A percentile compares a stretch with the other conserved stretches of the same genome.
These are phyloP conservation scores for Parauchenoglanis ngamensis DNA, from an alignment of 2,797 vertebrate genomes.

Conservation along the genomic window DNA sequence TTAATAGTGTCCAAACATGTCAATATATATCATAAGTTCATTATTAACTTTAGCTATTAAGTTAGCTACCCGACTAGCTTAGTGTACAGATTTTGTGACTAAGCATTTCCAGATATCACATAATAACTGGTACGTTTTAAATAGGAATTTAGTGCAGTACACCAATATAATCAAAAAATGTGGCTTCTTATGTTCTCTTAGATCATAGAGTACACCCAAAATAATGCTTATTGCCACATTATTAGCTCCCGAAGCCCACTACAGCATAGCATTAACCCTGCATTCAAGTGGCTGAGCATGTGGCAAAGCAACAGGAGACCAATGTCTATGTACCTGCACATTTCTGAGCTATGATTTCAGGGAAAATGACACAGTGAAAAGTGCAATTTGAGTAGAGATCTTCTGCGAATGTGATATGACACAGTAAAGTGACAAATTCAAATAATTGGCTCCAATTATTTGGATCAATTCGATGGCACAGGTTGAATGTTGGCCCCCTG, in stretches of 20 bases:
- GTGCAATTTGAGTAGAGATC: not conserved
- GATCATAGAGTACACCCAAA: not conserved
- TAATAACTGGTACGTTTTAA: not conserved
- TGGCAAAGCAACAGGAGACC: not conserved
- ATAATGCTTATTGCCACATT: not conserved
- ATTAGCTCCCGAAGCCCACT: not conserved
- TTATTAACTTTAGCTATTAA: not conserved
- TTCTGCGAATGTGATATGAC: not conserved
- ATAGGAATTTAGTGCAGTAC: not conserved
- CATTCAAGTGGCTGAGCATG: too few species aligned
- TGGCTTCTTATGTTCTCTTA: not conserved
- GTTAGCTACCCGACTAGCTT: not conserved
- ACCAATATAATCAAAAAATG: not conserved
- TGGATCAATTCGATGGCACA: not conserved
- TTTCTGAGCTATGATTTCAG: not conserved
- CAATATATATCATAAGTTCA: not conserved
- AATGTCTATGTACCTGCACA: not conserved
- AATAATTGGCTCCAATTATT: not conserved
- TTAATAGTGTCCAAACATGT: not conserved
- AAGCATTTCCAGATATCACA: not conserved
- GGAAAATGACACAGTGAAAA: not conserved
- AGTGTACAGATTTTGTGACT: not conserved
- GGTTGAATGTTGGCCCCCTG: not conserved
- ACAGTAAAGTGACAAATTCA: not conserved
- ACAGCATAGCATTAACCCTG: not conserved